Percentiles rank a stretch among this genome's conserved stretches.
phyloP scores from a whole-genome alignment of 1,140 invertebrate genomes.

The Drosophila teissieri region DNA sequence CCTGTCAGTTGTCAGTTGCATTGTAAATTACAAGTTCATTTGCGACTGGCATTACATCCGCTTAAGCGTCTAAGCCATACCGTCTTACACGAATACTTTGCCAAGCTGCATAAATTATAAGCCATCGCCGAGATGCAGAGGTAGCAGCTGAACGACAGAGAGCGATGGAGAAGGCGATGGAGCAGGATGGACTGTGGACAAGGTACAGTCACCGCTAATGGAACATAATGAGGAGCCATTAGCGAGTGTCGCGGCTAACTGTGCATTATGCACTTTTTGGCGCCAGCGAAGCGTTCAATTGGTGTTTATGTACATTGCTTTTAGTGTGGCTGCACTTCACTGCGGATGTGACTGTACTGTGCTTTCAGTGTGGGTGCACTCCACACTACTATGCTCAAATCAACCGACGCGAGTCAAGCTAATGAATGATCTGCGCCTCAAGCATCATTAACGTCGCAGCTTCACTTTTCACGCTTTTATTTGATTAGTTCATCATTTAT shows the following conservation, averaged over 20 bases:
- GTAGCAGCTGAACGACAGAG: constrained; percentile 6
- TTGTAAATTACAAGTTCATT: constrained; percentile 81
- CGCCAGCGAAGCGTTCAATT: constrained; percentile 63
- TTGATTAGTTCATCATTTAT: constrained; percentile 81
- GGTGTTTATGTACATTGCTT: not conserved
- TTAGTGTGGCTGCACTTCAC: constrained; percentile 4
- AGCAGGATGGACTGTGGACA: not conserved
- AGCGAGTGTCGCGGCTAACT: constrained; percentile 60
- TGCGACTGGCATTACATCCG: constrained; percentile 74
- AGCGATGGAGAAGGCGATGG: not conserved
- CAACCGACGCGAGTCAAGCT: constrained; percentile 6
- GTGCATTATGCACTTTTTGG: constrained; percentile 66
- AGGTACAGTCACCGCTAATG: constrained; percentile 53
- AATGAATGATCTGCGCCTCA: constrained; percentile 44
- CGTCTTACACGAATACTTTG: constrained; percentile 32
- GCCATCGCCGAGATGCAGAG: not conserved
- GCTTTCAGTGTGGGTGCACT: not conserved
- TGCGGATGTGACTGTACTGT: not conserved
- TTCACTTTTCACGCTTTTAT: constrained; percentile 80
- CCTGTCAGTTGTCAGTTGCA: constrained; percentile 71
- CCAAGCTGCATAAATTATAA: constrained; percentile 62
- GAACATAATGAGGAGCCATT: constrained; percentile 78
- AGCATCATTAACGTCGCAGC: constrained; percentile 38
- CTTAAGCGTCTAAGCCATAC: constrained; percentile 42
- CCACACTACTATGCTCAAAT: constrained; percentile 3